These are phyloP conservation scores for Tetragnatha versicolor DNA, from an alignment of 1,140 invertebrate species.

Conservation along the genomic window DNA sequence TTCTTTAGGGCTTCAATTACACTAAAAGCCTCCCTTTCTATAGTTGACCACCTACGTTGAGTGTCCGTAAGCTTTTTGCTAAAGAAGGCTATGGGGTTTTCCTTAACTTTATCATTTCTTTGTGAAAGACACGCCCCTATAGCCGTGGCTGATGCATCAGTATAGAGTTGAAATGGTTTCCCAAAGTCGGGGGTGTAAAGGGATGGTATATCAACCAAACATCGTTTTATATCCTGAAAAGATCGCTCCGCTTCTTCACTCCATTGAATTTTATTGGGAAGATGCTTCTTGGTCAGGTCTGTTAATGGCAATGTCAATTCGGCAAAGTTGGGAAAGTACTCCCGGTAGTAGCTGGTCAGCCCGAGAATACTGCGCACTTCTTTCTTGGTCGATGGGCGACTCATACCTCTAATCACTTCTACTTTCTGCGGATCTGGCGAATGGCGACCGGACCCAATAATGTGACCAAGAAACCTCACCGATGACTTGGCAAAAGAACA, in stretches of 20 bases:
- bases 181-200: neutral
- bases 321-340: slow-evolving; percentile 5
- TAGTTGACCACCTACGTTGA: neutral
- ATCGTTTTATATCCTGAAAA: neutral
- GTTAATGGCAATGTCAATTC: slow-evolving; percentile 9
- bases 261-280: neutral
- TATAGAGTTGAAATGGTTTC: slow-evolving; percentile 60
- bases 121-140: slow-evolving; percentile 65
- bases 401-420: slow-evolving; percentile 57
- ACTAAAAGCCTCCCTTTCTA: neutral
- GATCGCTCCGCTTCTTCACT: neutral
- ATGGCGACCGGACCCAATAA: slow-evolving; percentile 60
- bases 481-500: slow-evolving; percentile 59
- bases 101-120: slow-evolving; percentile 57
- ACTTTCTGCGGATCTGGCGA: slow-evolving; percentile 62
- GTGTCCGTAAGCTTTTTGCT: neutral
- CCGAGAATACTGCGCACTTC: neutral
- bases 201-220: neutral
- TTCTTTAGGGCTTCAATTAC: neutral
- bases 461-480: slow-evolving; percentile 62
- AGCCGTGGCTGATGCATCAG: slow-evolving; percentile 64
- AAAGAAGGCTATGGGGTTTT: slow-evolving; percentile 58
- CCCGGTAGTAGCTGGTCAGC: slow-evolving; percentile 15
- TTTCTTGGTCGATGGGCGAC: slow-evolving; percentile 56
- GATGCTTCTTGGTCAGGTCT: neutral